Evolutionary conservation across 1,140 invertebrate species (phyloP).

Genomic region (Drosophila repletoides): DNA sequence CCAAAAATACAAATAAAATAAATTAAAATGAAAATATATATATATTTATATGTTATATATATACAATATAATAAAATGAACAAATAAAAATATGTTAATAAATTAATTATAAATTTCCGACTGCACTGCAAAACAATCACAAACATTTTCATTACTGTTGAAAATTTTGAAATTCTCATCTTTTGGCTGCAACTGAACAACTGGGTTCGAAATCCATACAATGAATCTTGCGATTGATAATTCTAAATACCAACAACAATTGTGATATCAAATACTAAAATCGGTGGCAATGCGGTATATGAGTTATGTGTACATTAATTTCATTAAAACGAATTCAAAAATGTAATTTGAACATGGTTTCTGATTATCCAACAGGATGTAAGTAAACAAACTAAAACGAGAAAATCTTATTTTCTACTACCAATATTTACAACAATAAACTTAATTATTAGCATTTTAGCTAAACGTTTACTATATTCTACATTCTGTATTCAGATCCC

Average conservation of each 20-base stretch:
- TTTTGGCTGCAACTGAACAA: constrained; percentile 26
- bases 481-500: constrained; percentile 42
- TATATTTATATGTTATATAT: no score
- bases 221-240: not conserved
- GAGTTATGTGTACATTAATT: constrained; percentile 57
- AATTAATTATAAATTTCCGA: constrained; percentile 21
- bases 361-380: constrained; percentile 69
- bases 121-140: constrained; percentile 47
- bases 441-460: constrained; percentile 27
- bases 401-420: not conserved
- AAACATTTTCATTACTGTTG: constrained; percentile 34
- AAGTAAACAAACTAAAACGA: constrained; percentile 64
- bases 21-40: constrained; percentile 7
- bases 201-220: not conserved
- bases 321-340: constrained; percentile 43
- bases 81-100: constrained; percentile 3
- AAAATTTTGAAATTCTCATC: constrained; percentile 15
- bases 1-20: constrained; percentile 12
- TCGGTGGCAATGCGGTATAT: constrained; percentile 53
- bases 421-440: constrained; percentile 2
- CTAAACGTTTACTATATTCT: constrained; percentile 24
- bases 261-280: constrained; percentile 46
- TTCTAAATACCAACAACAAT: constrained; percentile 24
- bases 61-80: constrained; percentile 14
- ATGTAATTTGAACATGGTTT: constrained; percentile 64